These are phyloP conservation scores for Chrysemys picta DNA, from an alignment of 2,113 vertebrate species.

Conservation along the genomic window DNA sequence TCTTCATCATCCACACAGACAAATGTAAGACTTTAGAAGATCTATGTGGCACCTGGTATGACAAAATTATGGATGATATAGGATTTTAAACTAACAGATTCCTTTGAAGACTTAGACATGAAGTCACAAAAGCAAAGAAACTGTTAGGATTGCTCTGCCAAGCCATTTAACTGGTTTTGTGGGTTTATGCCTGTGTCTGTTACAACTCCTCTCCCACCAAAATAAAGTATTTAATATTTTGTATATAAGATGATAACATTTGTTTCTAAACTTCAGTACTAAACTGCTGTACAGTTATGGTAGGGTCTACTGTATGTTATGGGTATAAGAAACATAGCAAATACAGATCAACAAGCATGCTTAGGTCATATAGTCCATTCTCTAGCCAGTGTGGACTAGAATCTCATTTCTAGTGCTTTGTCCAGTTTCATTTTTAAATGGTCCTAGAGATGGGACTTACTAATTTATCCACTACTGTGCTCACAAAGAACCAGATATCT, in stretches of 20 bases:
- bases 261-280: neutral
- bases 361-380: neutral
- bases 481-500: neutral
- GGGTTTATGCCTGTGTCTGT: neutral
- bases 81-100: neutral
- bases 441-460: neutral
- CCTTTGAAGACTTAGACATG: neutral
- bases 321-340: neutral
- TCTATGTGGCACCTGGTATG: neutral
- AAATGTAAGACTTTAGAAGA: neutral
- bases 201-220: too few relatives aligned
- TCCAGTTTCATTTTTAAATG: conserved; percentile 17
- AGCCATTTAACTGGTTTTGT: neutral
- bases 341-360: neutral
- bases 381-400: neutral
- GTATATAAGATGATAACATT: neutral
- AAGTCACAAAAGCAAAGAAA: neutral
- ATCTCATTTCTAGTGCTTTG: neutral
- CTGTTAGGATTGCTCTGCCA: neutral
- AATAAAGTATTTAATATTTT: neutral
- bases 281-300: neutral
- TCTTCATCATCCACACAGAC: rapidly evolving
- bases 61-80: neutral
- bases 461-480: neutral
- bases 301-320: neutral